Base-by-base conservation (phyloP, 2,888 invertebrate species). In the Lagria hirta region DNA sequence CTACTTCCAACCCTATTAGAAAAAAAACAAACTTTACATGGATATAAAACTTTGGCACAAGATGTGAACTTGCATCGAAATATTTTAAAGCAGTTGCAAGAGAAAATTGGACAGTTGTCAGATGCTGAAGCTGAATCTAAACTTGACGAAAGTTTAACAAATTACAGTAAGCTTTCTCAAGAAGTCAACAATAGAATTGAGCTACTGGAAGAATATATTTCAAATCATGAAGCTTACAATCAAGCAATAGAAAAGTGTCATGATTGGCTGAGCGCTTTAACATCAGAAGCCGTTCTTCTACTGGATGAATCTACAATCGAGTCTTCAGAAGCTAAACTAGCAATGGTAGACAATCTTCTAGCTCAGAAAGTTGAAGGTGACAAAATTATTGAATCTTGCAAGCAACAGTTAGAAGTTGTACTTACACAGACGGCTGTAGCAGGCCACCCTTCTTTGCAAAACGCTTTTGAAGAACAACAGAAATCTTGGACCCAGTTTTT, bases 61-160 rank as follows among this genome's bases (percentile, higher is more conserved):
- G 95, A 95, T 68, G 86, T 95, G 4, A 83, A 81, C 24, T 78
- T 92, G 23, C 92, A 95, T 64, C 86, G 87, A 62, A 87, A 84
- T 43, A 87, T 94, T 54, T 72, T 96, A 14, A 82, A 86, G 52
- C 90, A 92, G 60, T 71, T 96, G 3, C 83, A 86, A 54, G 89
- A 89, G 8, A 89, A 92, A 69, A 83, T 90, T 1, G 83, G 84
- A 18, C 77, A 82, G 4, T 77, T 93, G 50, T 82, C 84, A 1
- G 92, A 93, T 62, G 82, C 85, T 44, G 89, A 90, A 57, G 84
- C 87, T 0, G 84, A 83, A 55, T 80, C 81, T 16, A 86, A 86
- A 66, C 75, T 93, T 6, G 78, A 80, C 7, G 82, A 82, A 43
- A 85, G 84, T n/a, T 79, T 88, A 30, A 77, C 82, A 8, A 81